A percentile compares a stretch with the other conserved stretches of the same genome.
phyloP scores from a whole-genome alignment of 2,113 vertebrate genomes.

The Ptilorrhoa leucosticta region DNA sequence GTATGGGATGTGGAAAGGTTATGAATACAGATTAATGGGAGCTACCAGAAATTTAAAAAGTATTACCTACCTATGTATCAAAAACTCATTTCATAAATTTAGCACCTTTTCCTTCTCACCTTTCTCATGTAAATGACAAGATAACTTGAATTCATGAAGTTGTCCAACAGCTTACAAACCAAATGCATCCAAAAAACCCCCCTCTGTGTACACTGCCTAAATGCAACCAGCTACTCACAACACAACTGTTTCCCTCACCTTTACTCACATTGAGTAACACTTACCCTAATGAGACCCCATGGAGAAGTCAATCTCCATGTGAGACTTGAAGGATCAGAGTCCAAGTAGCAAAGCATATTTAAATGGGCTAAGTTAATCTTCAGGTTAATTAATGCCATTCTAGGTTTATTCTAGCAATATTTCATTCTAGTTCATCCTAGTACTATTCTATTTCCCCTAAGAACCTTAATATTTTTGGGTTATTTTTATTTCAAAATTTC shows the following conservation, averaged over 20 bases:
- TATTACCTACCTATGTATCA: neutral
- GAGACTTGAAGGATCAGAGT: neutral
- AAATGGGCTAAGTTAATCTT: slow-evolving; percentile 5
- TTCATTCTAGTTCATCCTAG: neutral
- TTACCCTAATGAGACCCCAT: neutral
- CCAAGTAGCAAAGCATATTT: slow-evolving; percentile 2
- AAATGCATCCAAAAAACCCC: neutral
- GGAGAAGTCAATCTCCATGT: neutral
- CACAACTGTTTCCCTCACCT: neutral
- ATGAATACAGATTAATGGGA: neutral
- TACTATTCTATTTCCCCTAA: slow-evolving; percentile 1
- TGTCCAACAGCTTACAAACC: neutral
- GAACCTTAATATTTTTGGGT: slow-evolving; percentile 27
- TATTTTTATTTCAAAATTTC: neutral
- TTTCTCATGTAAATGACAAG: neutral
- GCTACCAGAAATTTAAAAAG: neutral
- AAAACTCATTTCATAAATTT: neutral
- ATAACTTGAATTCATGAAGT: neutral
- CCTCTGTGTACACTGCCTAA: neutral
- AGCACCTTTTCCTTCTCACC: neutral
- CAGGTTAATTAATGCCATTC: slow-evolving; percentile 40
- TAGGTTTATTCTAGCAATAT: neutral
- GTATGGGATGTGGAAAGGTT: neutral
- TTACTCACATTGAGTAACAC: neutral
- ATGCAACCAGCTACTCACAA: neutral